Evolutionary conservation across 2,888 invertebrate genomes (phyloP).

Genomic region (Epinotia demarniana): DNA sequence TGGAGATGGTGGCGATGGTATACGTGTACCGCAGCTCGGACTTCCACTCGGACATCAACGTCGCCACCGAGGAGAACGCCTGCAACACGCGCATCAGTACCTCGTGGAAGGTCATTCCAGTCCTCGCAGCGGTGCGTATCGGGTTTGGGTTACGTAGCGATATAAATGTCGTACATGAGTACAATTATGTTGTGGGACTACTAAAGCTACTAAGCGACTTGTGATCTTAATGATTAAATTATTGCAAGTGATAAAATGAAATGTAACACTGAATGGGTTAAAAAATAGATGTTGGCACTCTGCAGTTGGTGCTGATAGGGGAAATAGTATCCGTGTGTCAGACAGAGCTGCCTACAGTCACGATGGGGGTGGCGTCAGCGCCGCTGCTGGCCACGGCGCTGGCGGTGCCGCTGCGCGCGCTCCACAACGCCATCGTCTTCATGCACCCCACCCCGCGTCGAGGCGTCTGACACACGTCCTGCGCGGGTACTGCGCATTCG

Average conservation of each 20-base stretch:
- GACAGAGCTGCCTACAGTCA: constrained; percentile 60
- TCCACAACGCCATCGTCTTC: constrained; percentile 60
- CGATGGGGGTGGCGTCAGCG: constrained; percentile 55
- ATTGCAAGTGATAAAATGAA: too few relatives aligned
- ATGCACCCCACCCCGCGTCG: constrained; percentile 52
- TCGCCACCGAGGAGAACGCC: constrained; percentile 72
- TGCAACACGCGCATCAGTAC: constrained; percentile 65
- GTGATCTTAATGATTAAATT: too few relatives aligned
- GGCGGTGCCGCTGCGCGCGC: constrained; percentile 66
- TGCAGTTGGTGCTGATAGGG: constrained; percentile 59
- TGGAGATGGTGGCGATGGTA: constrained; percentile 67
- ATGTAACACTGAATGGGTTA: background rate
- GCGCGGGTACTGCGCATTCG: background rate
- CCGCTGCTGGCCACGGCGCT: constrained; percentile 59
- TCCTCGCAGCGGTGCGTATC: constrained; percentile 62
- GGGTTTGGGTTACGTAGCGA: background rate
- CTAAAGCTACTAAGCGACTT: too few relatives aligned
- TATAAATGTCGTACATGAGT: too few relatives aligned
- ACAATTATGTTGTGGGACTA: too few relatives aligned
- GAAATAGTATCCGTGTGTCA: constrained; percentile 55
- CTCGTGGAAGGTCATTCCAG: constrained; percentile 71
- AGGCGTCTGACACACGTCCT: constrained; percentile 18
- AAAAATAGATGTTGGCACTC: background rate
- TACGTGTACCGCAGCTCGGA: constrained; percentile 71
- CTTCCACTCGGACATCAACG: constrained; percentile 72